Evolutionary conservation across 2,888 invertebrate genomes (phyloP).

Genomic region (Lasioglossum leucozonium): DNA sequence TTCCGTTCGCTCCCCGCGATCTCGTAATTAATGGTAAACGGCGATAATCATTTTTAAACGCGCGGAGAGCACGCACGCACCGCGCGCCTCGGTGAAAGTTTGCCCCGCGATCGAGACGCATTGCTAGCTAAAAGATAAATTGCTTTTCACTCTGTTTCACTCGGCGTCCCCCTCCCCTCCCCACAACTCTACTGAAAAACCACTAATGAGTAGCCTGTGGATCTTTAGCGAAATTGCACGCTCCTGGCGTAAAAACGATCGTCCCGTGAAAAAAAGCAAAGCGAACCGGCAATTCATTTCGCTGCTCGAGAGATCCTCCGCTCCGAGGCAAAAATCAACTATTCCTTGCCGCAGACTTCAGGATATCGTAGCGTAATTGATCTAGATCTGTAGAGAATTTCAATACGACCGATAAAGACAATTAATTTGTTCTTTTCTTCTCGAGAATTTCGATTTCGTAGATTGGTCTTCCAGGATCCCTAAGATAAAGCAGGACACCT

Average conservation of each 20-base stretch:
- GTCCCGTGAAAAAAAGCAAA: neutral
- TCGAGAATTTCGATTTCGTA: neutral
- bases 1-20: neutral
- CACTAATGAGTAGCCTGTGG: constrained; percentile 2
- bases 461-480: neutral
- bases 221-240: constrained; percentile 3
- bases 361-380: neutral
- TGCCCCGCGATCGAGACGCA: neutral
- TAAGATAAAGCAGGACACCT: no score
- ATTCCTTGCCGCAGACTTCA: neutral
- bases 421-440: neutral
- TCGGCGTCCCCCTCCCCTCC: neutral
- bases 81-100: constrained; percentile 48
- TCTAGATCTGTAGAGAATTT: neutral
- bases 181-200: constrained; percentile 5
- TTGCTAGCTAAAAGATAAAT: constrained; percentile 3
- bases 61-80: constrained; percentile 18
- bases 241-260: neutral
- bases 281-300: neutral
- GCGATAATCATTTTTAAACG: constrained; percentile 9
- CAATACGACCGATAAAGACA: neutral
- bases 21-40: constrained; percentile 42
- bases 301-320: neutral
- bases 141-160: neutral
- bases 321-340: neutral